phyloP scores from a whole-genome alignment of 2,113 vertebrate genomes.

The Tychaedon coryphoeus region DNA sequence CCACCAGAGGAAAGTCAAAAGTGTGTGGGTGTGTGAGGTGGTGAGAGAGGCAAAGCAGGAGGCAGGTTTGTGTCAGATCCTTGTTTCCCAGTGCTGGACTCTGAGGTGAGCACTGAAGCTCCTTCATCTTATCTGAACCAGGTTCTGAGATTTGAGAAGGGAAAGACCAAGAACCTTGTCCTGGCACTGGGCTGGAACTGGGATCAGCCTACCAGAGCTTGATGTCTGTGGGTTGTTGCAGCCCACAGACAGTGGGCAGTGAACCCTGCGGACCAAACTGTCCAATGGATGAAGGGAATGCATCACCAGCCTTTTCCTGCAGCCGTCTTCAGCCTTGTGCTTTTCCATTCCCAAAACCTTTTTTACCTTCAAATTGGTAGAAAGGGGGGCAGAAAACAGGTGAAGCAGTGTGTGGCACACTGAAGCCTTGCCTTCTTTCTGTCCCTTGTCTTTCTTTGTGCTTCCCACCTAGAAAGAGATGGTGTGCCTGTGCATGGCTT shows the following conservation, averaged over 20 bases:
- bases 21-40: neutral
- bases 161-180: neutral
- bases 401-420: neutral
- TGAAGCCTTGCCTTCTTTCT: neutral
- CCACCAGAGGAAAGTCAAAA: neutral
- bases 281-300: neutral
- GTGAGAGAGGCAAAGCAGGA: neutral
- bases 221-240: neutral
- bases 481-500: neutral
- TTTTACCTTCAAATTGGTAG: neutral
- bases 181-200: neutral
- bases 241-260: neutral
- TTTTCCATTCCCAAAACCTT: neutral
- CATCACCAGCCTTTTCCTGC: neutral
- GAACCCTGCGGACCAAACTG: neutral
- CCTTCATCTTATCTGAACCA: neutral
- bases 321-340: neutral
- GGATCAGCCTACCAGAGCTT: neutral
- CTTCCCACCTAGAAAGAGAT: neutral
- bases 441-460: neutral
- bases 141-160: neutral
- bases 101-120: neutral
- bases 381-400: neutral
- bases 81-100: neutral
- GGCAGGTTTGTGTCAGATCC: neutral